Evolutionary conservation across 2,113 vertebrate species (phyloP).

Genomic region (Vulpes ferrilata): DNA sequence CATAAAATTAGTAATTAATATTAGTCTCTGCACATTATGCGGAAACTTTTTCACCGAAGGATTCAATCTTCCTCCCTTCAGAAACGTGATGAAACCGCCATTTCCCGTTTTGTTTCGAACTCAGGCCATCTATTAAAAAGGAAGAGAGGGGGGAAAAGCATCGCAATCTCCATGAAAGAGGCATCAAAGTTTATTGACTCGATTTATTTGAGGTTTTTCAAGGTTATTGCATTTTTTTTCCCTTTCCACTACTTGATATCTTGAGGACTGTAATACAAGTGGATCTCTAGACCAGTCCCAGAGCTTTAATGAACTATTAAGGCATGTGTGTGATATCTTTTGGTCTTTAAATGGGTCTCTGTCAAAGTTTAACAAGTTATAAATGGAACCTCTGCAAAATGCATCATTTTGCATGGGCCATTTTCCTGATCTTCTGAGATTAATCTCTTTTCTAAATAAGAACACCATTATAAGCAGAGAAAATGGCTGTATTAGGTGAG

Average conservation of each 20-base stretch:
- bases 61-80: constrained; percentile 73
- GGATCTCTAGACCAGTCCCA: constrained; percentile 55
- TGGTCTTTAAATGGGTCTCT: constrained; percentile 65
- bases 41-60: constrained; percentile 66
- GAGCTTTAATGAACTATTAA: constrained; percentile 81
- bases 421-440: constrained; percentile 42
- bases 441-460: constrained; percentile 25
- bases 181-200: constrained; percentile 84
- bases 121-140: constrained; percentile 68
- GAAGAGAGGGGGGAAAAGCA: not conserved
- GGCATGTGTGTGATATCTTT: constrained; percentile 74
- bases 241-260: constrained; percentile 76
- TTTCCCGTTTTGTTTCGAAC: constrained; percentile 80
- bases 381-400: constrained; percentile 63
- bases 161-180: constrained; percentile 75
- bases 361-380: constrained; percentile 65
- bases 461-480: not conserved
- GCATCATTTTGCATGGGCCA: not conserved
- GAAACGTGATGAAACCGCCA: constrained; percentile 76
- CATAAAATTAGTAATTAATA: constrained; percentile 87
- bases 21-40: constrained; percentile 55
- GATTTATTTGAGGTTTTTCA: constrained; percentile 86
- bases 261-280: constrained; percentile 78
- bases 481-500: not conserved
- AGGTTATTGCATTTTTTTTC: constrained; percentile 85